Percentiles rank a stretch among this genome's conserved stretches.
Conservation (phyloP, 2,888 invertebrate species). For the Pyrocoelia pectoralis region DNA sequence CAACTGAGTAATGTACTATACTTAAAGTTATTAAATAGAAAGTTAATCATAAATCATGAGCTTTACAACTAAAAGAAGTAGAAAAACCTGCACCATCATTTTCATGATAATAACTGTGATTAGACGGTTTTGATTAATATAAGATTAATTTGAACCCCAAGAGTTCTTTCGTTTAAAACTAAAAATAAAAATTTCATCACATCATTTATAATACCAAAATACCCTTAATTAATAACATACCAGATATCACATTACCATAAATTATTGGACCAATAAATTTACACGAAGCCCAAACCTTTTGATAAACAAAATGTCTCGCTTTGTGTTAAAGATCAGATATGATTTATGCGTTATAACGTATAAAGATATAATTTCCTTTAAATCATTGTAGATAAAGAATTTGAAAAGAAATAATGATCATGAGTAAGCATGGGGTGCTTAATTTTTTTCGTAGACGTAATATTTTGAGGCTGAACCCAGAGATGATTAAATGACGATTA, state of each 20-base stretch:
- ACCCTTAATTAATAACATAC: constrained; percentile 4
- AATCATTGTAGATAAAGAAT: constrained; percentile 1
- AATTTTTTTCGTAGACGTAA: not conserved
- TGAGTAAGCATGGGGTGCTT: not conserved
- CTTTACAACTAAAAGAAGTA: not conserved
- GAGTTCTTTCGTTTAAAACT: not conserved
- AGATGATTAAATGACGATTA: constrained; percentile 4
- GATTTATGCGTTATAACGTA: not conserved
- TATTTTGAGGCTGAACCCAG: not conserved
- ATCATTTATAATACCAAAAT: constrained; percentile 8
- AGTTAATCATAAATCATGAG: not conserved
- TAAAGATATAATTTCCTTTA: constrained; percentile 1
- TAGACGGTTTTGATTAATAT: not conserved
- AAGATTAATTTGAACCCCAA: not conserved
- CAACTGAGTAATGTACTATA: too few relatives aligned
- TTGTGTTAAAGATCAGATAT: constrained; percentile 11
- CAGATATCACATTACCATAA: constrained; percentile 9
- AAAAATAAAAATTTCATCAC: constrained; percentile 8
- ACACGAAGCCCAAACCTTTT: not conserved
- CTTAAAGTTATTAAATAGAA: too few relatives aligned
- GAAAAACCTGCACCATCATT: not conserved
- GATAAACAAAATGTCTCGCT: constrained; percentile 8
- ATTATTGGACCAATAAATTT: constrained; percentile 11
- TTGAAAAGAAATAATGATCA: not conserved
- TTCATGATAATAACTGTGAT: not conserved